A percentile compares a stretch with the other conserved stretches of the same genome.
Conservation (phyloP, 2,888 invertebrate species). For the Tanypteryx hageni region DNA sequence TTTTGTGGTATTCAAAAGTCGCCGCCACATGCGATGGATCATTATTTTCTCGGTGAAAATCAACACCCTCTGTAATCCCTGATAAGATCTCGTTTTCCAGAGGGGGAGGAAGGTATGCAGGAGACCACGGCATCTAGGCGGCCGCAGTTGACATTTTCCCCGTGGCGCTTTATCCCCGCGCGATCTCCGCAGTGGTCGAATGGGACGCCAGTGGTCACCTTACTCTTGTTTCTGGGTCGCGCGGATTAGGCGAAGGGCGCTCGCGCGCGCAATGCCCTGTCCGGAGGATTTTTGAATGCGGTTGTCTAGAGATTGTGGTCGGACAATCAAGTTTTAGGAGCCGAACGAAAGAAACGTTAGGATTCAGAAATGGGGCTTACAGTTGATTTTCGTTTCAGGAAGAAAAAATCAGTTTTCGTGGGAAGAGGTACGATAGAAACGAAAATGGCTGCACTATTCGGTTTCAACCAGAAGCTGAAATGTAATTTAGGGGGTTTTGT, state of each 20-base stretch:
- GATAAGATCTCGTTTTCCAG: not conserved
- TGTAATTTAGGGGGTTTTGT: too few species aligned
- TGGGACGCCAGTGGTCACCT: not conserved
- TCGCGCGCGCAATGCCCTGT: not conserved
- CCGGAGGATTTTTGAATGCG: slow-evolving; percentile 11
- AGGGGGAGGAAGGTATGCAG: not conserved
- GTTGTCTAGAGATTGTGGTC: slow-evolving; percentile 1
- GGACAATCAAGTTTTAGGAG: not conserved
- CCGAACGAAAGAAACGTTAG: not conserved
- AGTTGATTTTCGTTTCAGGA: not conserved
- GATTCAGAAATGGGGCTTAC: not conserved
- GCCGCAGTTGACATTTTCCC: slow-evolving; percentile 27
- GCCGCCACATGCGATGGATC: not conserved
- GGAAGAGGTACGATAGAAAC: too few species aligned
- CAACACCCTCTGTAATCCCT: not conserved
- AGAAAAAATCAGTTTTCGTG: not conserved
- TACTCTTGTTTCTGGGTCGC: not conserved
- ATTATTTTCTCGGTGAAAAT: not conserved
- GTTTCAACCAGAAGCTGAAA: too few species aligned
- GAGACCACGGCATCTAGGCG: not conserved
- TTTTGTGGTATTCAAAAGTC: not conserved
- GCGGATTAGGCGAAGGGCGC: not conserved
- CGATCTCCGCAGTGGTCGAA: not conserved
- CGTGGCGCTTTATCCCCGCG: slow-evolving; percentile 1
- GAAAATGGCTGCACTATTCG: not conserved